Percentiles rank a stretch among this genome's conserved stretches.
These are phyloP conservation scores for Asarcornis scutulata DNA, from an alignment of 2,113 vertebrate species.

Conservation along the genomic window DNA sequence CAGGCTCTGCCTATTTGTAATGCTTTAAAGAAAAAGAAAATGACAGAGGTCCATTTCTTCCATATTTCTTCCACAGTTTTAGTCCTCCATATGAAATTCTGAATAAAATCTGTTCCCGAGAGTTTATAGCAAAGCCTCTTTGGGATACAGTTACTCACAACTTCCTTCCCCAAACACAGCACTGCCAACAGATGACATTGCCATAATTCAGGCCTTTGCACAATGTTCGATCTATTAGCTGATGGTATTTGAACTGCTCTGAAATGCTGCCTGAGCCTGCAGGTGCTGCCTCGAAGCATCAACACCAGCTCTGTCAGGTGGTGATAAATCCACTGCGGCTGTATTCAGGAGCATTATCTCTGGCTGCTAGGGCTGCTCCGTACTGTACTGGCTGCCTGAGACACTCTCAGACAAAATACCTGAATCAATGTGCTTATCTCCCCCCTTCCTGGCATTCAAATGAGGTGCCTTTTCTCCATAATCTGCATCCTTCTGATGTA, in stretches of 20 bases:
- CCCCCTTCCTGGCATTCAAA: background rate
- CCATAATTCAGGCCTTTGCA: background rate
- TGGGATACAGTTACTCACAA: background rate
- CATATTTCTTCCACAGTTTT: background rate
- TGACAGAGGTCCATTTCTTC: background rate
- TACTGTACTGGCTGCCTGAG: background rate
- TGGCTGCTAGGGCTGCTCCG: background rate
- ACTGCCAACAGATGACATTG: background rate
- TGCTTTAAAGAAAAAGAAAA: background rate
- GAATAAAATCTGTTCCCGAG: background rate
- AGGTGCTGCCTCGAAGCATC: background rate
- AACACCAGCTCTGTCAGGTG: background rate
- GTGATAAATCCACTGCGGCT: background rate
- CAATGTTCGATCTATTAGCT: background rate
- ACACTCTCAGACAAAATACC: background rate
- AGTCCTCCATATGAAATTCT: background rate
- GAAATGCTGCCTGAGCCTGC: background rate
- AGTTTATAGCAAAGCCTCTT: background rate
- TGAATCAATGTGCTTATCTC: background rate
- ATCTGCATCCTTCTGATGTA: background rate
- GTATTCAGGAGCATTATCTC: background rate
- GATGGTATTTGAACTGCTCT: background rate
- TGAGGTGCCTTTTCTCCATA: background rate
- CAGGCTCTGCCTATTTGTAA: background rate
- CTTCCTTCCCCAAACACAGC: background rate